Base-by-base conservation (phyloP, 2,888 invertebrate genomes). In the Baronia brevicornis region DNA sequence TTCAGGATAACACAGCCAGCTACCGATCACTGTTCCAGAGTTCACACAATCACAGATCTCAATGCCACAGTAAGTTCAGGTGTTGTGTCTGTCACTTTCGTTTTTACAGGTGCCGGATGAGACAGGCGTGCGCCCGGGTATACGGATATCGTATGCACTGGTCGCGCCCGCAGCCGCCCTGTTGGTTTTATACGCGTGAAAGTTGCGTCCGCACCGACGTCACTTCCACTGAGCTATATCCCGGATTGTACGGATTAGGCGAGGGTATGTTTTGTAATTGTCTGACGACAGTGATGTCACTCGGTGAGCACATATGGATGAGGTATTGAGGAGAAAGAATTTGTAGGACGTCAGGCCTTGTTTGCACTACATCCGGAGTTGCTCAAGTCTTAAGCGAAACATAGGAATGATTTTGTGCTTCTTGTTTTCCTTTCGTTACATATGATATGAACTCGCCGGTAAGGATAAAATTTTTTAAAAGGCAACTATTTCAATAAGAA, bases 161-260 rank as follows among this genome's bases (percentile, higher is more conserved):
- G 75, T 60, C 74, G 78, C 73, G 72, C 52, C 74, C 63, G 72
- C 65, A 61, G 61, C 57, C 55, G 50, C 39, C 58, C 48, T 52
- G 46, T 36, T 38, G 49, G 74, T 79, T 82, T 65, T 84, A 84
- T 84, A 82, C 75, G 69, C 79, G 82, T 71, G 82, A 84, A 84
- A 82, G 82, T 84, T 71, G 41, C 46, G 38, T 38, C 62, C 57
- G 60, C 64, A 55, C 58, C 59, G 59, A 61, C 63, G 53, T 51
- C 53, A 51, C 52, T 54, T 53, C 51, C 51, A 51, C 48, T 41
- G 36, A 40, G 58, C 54, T 57, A 58, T 69, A 78, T 82, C 82
- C 82, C 73, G 82, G 80, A 80, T 74, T 63, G 49, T 36, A 39
- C 36, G 33, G 45, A 51, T 56, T 54, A 61, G 55, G 59, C 55